phyloP scores from a whole-genome alignment of 1,140 invertebrate genomes.

The Camponotus vicinus region DNA sequence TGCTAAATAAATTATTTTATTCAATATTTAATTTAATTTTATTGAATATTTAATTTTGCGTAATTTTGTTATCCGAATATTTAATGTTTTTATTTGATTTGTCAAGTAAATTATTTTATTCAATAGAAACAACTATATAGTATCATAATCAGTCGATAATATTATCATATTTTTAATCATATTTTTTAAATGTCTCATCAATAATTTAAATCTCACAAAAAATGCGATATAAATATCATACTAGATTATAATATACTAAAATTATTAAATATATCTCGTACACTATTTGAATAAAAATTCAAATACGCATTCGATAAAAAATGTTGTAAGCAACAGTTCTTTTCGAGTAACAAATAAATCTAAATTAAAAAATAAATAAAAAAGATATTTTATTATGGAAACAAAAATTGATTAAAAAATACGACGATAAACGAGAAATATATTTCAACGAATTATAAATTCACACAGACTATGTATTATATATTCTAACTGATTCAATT shows the following conservation, averaged over 20 bases:
- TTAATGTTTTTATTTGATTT: background rate
- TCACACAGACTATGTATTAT: too few relatives aligned
- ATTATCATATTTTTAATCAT: background rate
- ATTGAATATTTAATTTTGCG: too few relatives aligned
- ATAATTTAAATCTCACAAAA: background rate
- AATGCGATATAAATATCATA: too few relatives aligned
- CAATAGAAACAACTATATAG: background rate
- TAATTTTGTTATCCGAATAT: background rate
- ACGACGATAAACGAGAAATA: background rate
- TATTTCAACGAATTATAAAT: background rate
- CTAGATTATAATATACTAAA: background rate
- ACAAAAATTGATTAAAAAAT: background rate
- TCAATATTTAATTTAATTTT: too few relatives aligned
- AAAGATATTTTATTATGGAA: slow-evolving; percentile 1
- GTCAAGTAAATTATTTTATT: background rate
- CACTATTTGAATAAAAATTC: background rate
- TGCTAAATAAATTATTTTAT: background rate
- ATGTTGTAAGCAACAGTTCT: background rate
- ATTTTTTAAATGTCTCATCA: background rate
- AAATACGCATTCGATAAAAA: background rate
- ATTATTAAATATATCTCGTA: background rate
- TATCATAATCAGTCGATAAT: background rate
- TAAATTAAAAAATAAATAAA: background rate
- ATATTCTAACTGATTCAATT: background rate
- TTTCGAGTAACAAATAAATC: too few relatives aligned